These are phyloP conservation scores for Mythimna vitellina DNA, from an alignment of 2,888 invertebrate species.

Conservation along the genomic window DNA sequence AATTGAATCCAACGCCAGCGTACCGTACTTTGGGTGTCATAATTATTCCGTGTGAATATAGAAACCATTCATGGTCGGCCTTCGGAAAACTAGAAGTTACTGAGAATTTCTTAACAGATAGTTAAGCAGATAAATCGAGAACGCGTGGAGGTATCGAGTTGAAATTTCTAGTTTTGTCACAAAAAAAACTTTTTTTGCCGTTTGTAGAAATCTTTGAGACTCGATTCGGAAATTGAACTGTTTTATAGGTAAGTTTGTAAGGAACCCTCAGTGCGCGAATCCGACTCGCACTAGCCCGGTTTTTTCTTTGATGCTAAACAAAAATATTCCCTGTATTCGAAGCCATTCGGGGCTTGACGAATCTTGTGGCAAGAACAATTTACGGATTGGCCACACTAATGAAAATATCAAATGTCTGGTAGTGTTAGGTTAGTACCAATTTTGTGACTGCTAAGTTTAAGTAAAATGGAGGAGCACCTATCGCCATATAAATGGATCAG, in stretches of 20 bases:
- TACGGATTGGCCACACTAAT: background rate
- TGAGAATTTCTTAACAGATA: background rate
- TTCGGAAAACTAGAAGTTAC: conserved; percentile 17
- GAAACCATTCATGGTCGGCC: conserved; percentile 27
- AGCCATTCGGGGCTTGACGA: background rate
- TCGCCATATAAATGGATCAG: background rate
- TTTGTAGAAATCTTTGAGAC: too few relatives aligned
- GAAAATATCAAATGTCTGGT: conserved; percentile 12
- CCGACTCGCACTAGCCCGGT: too few relatives aligned
- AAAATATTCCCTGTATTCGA: background rate
- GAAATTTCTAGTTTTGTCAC: too few relatives aligned
- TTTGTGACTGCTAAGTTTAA: background rate
- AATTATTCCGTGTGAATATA: conserved; percentile 37
- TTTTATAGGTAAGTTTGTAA: too few relatives aligned
- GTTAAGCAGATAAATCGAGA: too few relatives aligned
- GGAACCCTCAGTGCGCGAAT: too few relatives aligned
- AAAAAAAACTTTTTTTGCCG: too few relatives aligned
- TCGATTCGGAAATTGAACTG: too few relatives aligned
- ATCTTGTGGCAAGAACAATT: background rate
- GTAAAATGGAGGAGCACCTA: background rate
- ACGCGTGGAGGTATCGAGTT: too few relatives aligned
- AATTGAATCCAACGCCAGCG: conserved; percentile 46
- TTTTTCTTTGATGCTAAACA: background rate
- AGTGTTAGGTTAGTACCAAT: too few relatives aligned
- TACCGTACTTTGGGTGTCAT: conserved; percentile 17